These are phyloP conservation scores for Epistrophe eligans DNA, from an alignment of 2,888 invertebrate species.

Conservation along the genomic window DNA sequence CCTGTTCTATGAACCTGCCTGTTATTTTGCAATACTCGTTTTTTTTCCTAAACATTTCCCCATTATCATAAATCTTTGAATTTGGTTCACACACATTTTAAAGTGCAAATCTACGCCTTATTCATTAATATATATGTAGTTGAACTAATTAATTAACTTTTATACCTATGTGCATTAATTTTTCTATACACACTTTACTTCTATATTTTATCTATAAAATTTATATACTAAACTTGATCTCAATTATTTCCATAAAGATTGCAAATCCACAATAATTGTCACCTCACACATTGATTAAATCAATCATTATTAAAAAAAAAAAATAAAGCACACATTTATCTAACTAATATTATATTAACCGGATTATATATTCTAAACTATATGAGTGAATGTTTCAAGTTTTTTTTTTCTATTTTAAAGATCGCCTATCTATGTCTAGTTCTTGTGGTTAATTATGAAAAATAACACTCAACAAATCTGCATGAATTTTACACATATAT, in stretches of 20 bases:
- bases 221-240: conserved; percentile 17
- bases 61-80: conserved; percentile 4
- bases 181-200: background rate
- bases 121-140: conserved; percentile 2
- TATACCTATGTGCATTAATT: background rate
- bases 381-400: conserved; percentile 9
- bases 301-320: conserved; percentile 54
- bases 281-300: conserved; percentile 56
- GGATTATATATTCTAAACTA: conserved; percentile 33
- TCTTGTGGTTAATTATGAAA: conserved; percentile 63
- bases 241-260: conserved; percentile 52
- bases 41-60: conserved; percentile 7
- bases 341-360: conserved; percentile 22
- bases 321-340: conserved; percentile 21
- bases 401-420: background rate
- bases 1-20: conserved; percentile 24
- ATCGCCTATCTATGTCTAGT: conserved; percentile 12
- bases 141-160: conserved; percentile 14
- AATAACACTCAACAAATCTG: conserved; percentile 53
- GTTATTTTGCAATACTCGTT: background rate
- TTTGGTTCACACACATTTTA: background rate
- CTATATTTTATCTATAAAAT: background rate
- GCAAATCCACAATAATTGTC: conserved; percentile 64
- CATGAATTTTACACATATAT: conserved; percentile 44
- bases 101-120: conserved; percentile 7